Percentiles rank a stretch among this genome's conserved stretches.
Conservation (phyloP, 2,888 invertebrate species). For the Melinaea marsaeus region DNA sequence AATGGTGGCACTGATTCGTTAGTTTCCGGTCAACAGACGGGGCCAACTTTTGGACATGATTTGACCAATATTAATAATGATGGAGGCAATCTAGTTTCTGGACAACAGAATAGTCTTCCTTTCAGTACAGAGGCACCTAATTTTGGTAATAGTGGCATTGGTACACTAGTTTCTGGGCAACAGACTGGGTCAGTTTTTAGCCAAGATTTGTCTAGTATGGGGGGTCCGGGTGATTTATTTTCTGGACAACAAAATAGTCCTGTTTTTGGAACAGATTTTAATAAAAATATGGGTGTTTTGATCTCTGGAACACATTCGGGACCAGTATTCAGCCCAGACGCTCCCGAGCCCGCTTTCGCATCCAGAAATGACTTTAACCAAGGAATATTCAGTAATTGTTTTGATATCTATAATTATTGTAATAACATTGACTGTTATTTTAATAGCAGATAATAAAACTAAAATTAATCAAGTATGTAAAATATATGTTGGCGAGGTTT, state of each 20-base stretch:
- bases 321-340: slow-evolving; percentile 9
- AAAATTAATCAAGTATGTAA: no score
- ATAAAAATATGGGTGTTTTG: slow-evolving; percentile 8
- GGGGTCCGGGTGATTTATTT: neutral
- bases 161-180: slow-evolving; percentile 5
- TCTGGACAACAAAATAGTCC: slow-evolving; percentile 1
- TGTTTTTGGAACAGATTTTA: slow-evolving; percentile 6
- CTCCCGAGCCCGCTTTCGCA: slow-evolving; percentile 41
- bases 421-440: neutral
- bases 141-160: neutral
- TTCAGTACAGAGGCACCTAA: neutral
- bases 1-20: neutral
- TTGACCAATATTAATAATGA: neutral
- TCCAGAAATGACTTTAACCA: slow-evolving; percentile 41
- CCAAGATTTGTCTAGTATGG: neutral
- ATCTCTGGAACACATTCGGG: slow-evolving; percentile 10
- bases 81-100: neutral
- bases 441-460: no score
- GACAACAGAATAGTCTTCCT: slow-evolving; percentile 7
- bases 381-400: slow-evolving; percentile 44
- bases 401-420: slow-evolving; percentile 1
- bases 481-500: no score
- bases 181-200: slow-evolving; percentile 7
- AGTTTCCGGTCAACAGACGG: slow-evolving; percentile 6
- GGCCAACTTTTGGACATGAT: slow-evolving; percentile 9